A percentile compares a stretch with the other conserved stretches of the same genome.
phyloP scores from a whole-genome alignment of 2,888 invertebrate genomes.

The Pseudoips prasinana region DNA sequence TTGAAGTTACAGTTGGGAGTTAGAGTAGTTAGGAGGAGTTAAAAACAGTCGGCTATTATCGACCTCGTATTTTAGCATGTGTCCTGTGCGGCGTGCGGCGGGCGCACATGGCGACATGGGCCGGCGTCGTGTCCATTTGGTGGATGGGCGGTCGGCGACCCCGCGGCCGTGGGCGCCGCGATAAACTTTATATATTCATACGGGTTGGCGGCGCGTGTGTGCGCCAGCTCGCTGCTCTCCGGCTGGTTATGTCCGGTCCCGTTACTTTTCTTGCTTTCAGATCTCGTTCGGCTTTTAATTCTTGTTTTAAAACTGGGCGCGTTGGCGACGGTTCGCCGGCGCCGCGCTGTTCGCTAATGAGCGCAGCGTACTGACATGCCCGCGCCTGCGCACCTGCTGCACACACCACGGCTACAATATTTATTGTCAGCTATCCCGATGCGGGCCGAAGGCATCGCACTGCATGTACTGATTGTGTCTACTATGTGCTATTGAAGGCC shows the following conservation, averaged over 20 bases:
- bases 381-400: constrained; percentile 1
- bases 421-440: background rate
- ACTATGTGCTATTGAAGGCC: background rate
- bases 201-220: constrained; percentile 16
- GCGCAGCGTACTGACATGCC: constrained; percentile 26
- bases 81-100: constrained; percentile 2
- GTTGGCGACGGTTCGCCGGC: constrained; percentile 23
- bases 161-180: constrained; percentile 31
- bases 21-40: no score
- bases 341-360: constrained; percentile 29
- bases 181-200: constrained; percentile 38
- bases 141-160: constrained; percentile 39
- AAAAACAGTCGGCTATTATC: no score
- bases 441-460: background rate
- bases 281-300: constrained; percentile 52
- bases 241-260: constrained; percentile 48
- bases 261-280: constrained; percentile 59
- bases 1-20: no score
- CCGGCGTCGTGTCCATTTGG: constrained; percentile 37
- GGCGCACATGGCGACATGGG: constrained; percentile 15
- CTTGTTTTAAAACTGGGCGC: constrained; percentile 46
- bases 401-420: background rate
- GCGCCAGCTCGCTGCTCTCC: constrained; percentile 25
- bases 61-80: background rate
- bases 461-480: background rate